phyloP scores from a whole-genome alignment of 2,888 invertebrate genomes.

The Pristionchus entomophagus region DNA sequence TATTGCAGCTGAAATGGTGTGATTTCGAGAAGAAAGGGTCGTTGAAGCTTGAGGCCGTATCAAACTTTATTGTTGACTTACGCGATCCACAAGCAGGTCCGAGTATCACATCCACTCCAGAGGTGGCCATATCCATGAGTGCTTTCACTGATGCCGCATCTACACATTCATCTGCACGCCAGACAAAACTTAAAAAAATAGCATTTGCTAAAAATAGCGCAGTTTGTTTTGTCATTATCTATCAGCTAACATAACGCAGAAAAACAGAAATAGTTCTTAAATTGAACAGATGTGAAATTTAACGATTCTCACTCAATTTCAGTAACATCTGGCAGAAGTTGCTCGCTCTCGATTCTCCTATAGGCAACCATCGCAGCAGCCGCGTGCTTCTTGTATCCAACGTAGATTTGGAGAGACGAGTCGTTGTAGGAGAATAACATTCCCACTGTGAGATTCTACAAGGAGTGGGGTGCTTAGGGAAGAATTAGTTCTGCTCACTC shows the following conservation, averaged over 20 bases:
- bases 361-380: slow-evolving; percentile 31
- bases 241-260: not conserved
- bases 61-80: too few relatives aligned
- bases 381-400: slow-evolving; percentile 33
- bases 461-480: not conserved
- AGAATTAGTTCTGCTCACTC: not conserved
- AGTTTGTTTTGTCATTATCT: too few relatives aligned
- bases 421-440: slow-evolving; percentile 25
- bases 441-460: slow-evolving; percentile 8
- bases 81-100: slow-evolving; percentile 58
- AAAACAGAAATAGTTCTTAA: not conserved
- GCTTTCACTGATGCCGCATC: slow-evolving; percentile 55
- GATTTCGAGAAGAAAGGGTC: too few relatives aligned
- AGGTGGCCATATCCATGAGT: slow-evolving; percentile 54
- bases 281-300: not conserved
- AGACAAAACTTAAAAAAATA: slow-evolving; percentile 52
- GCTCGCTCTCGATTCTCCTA: slow-evolving; percentile 9
- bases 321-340: slow-evolving; percentile 21
- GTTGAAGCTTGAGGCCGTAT: too few relatives aligned
- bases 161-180: slow-evolving; percentile 55
- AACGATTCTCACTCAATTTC: not conserved
- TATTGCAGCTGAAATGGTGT: slow-evolving; percentile 12
- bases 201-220: too few relatives aligned
- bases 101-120: slow-evolving; percentile 55
- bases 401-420: not conserved